Base-by-base conservation (phyloP, 2,888 invertebrate genomes). In the Pollenia griseotomentosa region DNA sequence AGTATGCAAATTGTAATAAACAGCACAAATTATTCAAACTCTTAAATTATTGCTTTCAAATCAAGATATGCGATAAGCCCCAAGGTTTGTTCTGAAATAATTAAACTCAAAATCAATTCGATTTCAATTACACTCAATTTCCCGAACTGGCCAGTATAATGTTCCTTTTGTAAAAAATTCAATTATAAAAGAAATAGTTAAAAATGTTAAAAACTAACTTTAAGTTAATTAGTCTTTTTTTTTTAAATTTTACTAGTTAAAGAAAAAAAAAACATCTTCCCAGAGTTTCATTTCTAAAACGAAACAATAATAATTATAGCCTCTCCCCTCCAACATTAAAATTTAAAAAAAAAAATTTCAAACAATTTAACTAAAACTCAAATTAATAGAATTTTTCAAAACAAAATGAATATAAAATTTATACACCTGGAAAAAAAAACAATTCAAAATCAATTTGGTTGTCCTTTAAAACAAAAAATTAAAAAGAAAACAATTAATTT, bases 211-310 rank as follows among this genome's bases (percentile, higher is more conserved):
- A 8, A 9, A 12, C 10, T 7, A 14, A 8, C 6, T 70, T 70
- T 51, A 42, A 19, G n/a, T 80, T 71, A 16, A 8, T 51, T 70
- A 66, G 19, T 23, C 9, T 73, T 2, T 42, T 57, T 57, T 68
- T 59, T n/a, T n/a, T 59, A 66, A 61, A 19, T 55, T 46, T 19
- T n/a, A 33, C 14, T 23, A 23, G 23, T 23, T 2, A 23, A 19
- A 51, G 44, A 51, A 74, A 73, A 73, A 6, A 23, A 79, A 66
- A 65, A 44, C 73, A 55, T 81, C 73, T 78, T 84, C 51, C 74
- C 77, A 81, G 81, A 84, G 87, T 87, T 87, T 87, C 83, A 87
- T 84, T 84, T 81, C 83, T 51, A 77, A 81, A 77, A 61, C 81
- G 73, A 77, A 84, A 84, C 87, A 87, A 87, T 87, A 87, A 87